Base-by-base conservation (phyloP, 2,888 invertebrate genomes). In the Electrophaes corylata region DNA sequence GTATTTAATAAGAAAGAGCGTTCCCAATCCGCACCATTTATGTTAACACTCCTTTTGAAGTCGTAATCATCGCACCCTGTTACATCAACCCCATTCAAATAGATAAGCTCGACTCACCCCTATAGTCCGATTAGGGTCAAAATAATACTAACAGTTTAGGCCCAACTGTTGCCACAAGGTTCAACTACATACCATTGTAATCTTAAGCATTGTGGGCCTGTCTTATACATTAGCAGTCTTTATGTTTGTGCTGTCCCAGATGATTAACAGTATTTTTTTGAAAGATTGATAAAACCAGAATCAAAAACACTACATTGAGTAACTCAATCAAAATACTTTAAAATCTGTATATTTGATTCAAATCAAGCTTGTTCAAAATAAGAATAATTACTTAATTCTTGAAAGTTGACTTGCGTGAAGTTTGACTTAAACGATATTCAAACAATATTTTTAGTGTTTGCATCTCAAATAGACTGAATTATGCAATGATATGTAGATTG, bases 81-180 rank as follows among this genome's bases (percentile, higher is more conserved):
- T 50, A 51, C 40, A 47, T 39, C 41, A 46, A 49, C 41, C 40
- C 33, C 39, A 37, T 54, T 53, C 31, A 6, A 16, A 19, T 37
- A 18, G 48, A 53, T 52, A 55, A 48, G 43, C 43, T 47, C 16
- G 50, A 45, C 59, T 54, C 50, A 26, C 23, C 47, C 26, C 44
- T 14, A 35, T 54, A 35, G 19, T 16, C 18, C 48, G 60, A 63
- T 63, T 63, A 60, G 50, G 63, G 63, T 54, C 60, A 47, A 44
- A 62, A 60, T 51, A 60, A 50, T 43, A 62, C 49, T 59, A 49
- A 52, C 51, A 40, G 31, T 41, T 54, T 37, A 40, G 47, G 41
- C 31, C 41, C 57, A 60, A 59, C 53, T 57, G 60, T 53, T 60
- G 50, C 54, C 51, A 14, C 10, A 18, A 20, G 14, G n/a, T n/a